Evolutionary conservation across 37 sponge, comb jelly and placozoan genomes (phyloP), one percentile per base, ranked within the genome.

Genomic region (Amphimedon queenslandica): DNA sequence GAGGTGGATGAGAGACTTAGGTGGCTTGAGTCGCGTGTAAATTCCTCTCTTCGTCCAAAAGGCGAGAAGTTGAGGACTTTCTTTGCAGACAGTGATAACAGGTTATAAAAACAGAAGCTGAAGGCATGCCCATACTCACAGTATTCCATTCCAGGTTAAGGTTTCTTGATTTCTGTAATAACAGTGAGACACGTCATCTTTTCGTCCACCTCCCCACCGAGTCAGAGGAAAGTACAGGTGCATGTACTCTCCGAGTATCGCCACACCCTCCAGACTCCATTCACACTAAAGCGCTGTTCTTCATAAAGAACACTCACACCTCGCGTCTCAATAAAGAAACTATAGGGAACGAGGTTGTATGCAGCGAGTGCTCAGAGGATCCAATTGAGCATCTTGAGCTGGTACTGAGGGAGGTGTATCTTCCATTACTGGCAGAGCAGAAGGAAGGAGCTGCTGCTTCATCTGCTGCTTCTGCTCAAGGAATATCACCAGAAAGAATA

Each of bases 221-320:
- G 3, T 34, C 67, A 27, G n/a, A n/a, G n/a, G n/a, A n/a, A n/a
- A n/a, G n/a, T n/a, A n/a, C n/a, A n/a, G 78, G 67, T 1, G 60
- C 41, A 33, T 82, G 76, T 24, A 21, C 11, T 3, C 73, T 85
- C 4, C 16, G 5, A 37, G 81, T 92, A 10, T 69, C 74, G 1
- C 28, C 77, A 64, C 41, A 61, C 4, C 80, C 87, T 8, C 84
- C 88, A n/a, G 8, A 27, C 6, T 30, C 18, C 3, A n/a, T 79
- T 55, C 37, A 42, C 0, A 83, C 83, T 33, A 96, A 92, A 51
- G 63, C 84, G 1, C 29, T 96, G 21, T 72, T 86, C 34, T 92
- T 96, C 64, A 71, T 92, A n/a, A 96, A 96, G 79, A 79, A 84
- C 73, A 73, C 43, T 63, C 87, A 92, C 73, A 87, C 87, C 25